These are phyloP conservation scores for Hydrolagus colliei DNA, from an alignment of 2,797 vertebrate species.

Conservation along the genomic window DNA sequence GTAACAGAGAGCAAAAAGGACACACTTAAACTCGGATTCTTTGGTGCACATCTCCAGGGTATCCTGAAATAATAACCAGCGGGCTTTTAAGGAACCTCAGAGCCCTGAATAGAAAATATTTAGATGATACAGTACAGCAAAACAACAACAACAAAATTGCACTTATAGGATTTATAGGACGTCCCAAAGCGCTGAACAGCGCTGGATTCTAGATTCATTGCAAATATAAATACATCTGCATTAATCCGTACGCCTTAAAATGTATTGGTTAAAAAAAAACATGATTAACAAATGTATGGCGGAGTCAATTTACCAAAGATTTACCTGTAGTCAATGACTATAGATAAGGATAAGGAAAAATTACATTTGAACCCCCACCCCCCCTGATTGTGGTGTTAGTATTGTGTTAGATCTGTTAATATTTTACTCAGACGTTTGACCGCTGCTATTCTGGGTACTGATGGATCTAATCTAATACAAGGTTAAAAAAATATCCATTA, in stretches of 20 bases:
- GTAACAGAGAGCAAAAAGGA: constrained; percentile 59
- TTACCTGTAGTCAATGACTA: not conserved
- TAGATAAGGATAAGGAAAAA: not conserved
- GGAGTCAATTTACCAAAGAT: not conserved
- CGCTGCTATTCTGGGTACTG: not conserved
- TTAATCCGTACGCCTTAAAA: not conserved
- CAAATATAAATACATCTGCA: not conserved
- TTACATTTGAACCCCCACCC: too few relatives aligned
- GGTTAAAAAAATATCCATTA: not conserved
- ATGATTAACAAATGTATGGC: not conserved
- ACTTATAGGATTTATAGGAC: too few relatives aligned
- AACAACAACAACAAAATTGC: too few relatives aligned
- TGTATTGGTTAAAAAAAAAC: not conserved
- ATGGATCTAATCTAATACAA: not conserved
- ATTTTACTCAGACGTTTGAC: not conserved
- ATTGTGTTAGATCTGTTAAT: not conserved
- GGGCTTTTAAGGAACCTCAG: not conserved
- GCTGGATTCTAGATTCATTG: not conserved
- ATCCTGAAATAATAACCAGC: constrained; percentile 42
- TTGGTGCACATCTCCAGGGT: constrained; percentile 59
- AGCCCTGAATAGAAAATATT: not conserved
- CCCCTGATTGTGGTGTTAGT: not conserved
- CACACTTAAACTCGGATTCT: constrained; percentile 54
- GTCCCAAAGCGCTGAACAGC: too few relatives aligned
- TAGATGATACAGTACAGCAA: not conserved